Percentiles rank a stretch among this genome's conserved stretches.
These are phyloP conservation scores for Periparus ater DNA, from an alignment of 2,797 vertebrate species.

Conservation along the genomic window DNA sequence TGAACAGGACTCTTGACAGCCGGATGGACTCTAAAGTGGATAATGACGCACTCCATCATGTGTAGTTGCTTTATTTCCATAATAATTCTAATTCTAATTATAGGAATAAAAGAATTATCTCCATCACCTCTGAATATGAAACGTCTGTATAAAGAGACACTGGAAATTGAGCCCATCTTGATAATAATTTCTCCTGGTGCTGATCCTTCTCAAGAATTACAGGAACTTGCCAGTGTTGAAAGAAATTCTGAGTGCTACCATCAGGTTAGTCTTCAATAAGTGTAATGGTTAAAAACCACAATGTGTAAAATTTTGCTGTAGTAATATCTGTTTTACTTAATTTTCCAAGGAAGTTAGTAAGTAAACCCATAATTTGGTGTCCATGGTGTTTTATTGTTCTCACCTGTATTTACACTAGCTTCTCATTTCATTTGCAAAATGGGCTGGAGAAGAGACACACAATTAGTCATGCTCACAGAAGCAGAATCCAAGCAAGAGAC, in stretches of 20 bases:
- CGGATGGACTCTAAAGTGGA: neutral
- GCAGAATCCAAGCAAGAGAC: neutral
- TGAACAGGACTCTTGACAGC: neutral
- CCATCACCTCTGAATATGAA: slow-evolving; percentile 90
- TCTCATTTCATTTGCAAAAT: neutral
- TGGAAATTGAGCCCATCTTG: slow-evolving; percentile 91
- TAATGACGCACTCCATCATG: neutral
- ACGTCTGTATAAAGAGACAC: slow-evolving; percentile 87
- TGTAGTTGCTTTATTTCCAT: neutral
- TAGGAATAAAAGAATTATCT: slow-evolving; percentile 92
- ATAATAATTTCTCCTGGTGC: slow-evolving; percentile 97
- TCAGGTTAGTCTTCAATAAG: slow-evolving; percentile 79
- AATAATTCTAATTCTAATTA: slow-evolving; percentile 39
- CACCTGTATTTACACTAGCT: neutral
- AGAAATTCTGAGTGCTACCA: slow-evolving; percentile 87
- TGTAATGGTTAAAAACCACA: neutral
- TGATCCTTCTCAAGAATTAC: slow-evolving; percentile 95
- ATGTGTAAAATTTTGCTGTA: neutral
- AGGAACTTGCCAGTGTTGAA: slow-evolving; percentile 88
- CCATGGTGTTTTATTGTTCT: neutral
- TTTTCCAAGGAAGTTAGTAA: neutral
- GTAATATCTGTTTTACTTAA: neutral
- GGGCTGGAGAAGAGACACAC: neutral
- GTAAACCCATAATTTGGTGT: neutral
- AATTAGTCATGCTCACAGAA: neutral